Conservation (phyloP, 2,888 invertebrate species). For the Epinotia demarniana region DNA sequence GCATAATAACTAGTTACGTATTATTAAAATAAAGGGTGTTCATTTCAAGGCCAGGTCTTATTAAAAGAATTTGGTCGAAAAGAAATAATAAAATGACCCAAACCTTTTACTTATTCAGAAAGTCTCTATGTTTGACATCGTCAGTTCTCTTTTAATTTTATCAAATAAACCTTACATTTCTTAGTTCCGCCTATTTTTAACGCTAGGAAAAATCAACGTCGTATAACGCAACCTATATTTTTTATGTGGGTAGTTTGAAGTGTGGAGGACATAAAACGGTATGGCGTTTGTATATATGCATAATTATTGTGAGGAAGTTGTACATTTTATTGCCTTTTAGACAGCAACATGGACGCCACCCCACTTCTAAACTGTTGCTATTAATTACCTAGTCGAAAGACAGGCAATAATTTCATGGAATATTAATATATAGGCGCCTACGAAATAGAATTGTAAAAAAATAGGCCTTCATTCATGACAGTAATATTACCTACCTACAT, state of each 20-base stretch:
- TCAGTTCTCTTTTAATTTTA: background rate
- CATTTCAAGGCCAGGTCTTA: background rate
- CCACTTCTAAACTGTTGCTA: background rate
- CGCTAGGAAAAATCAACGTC: background rate
- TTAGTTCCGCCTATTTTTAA: background rate
- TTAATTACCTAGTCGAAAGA: background rate
- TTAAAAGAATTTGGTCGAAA: background rate
- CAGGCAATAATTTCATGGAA: background rate
- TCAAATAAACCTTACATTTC: background rate
- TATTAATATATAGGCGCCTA: no score
- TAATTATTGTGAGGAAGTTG: background rate
- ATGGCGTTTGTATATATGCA: conserved; percentile 2
- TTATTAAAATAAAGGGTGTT: background rate
- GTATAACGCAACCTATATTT: background rate
- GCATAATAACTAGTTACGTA: background rate
- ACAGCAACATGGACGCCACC: background rate
- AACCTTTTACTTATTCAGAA: background rate
- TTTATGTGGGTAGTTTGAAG: background rate
- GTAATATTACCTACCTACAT: no score
- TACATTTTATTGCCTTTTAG: conserved; percentile 6
- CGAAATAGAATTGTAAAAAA: no score
- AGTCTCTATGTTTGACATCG: background rate
- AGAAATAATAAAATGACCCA: background rate
- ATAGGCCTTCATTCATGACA: no score
- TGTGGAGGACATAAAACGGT: background rate